Evolutionary conservation across 2,113 vertebrate species (phyloP).

Genomic region (Macquaria ambigua): DNA sequence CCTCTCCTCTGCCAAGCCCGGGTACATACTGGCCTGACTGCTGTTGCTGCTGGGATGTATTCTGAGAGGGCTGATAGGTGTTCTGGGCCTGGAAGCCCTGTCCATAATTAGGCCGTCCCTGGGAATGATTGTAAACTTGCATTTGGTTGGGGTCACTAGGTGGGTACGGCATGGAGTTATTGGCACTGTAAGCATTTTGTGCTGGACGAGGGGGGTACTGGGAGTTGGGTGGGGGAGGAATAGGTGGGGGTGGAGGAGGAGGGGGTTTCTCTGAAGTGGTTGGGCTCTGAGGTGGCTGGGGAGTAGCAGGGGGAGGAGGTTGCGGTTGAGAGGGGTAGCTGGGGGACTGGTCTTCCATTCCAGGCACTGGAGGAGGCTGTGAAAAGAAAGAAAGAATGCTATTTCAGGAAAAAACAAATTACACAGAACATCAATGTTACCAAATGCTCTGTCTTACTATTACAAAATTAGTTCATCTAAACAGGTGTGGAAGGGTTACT

Average conservation of each 20-base stretch:
- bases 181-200: constrained; percentile 78
- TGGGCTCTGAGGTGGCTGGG: constrained; percentile 83
- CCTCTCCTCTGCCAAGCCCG: constrained; percentile 75
- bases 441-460: not conserved
- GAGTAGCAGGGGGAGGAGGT: constrained; percentile 72
- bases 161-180: constrained; percentile 76
- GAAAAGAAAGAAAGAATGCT: not conserved
- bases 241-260: constrained; percentile 78
- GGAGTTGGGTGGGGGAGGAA: constrained; percentile 79
- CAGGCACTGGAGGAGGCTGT: constrained; percentile 81
- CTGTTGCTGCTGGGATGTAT: constrained; percentile 67
- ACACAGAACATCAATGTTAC: not conserved
- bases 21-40: constrained; percentile 70
- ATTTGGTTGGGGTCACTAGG: constrained; percentile 78
- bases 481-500: not conserved
- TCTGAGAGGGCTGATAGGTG: constrained; percentile 75
- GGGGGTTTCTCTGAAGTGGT: constrained; percentile 83
- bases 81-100: constrained; percentile 75
- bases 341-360: constrained; percentile 82
- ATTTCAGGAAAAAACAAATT: not conserved
- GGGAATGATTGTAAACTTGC: constrained; percentile 80
- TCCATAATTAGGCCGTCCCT: constrained; percentile 75
- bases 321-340: constrained; percentile 82
- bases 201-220: constrained; percentile 83
- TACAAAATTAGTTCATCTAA: not conserved